A percentile compares a stretch with the other conserved stretches of the same genome.
Conservation (phyloP, 2,113 vertebrate species). For the Nothobranchius kuhntae region DNA sequence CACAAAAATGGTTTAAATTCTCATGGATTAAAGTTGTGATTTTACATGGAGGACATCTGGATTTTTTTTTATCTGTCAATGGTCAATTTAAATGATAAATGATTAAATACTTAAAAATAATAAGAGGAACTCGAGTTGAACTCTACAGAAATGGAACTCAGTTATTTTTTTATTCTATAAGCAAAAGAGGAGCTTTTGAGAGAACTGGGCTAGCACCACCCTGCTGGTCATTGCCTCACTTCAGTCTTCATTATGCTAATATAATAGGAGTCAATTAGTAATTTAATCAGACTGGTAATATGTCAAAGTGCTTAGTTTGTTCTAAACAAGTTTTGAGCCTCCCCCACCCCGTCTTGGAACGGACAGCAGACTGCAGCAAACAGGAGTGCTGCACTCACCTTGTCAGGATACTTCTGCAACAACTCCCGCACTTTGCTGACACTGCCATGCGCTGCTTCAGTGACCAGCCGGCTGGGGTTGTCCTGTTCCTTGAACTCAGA, state of each 20-base stretch:
- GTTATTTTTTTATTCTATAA: too few relatives aligned
- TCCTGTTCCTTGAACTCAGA: conserved; percentile 90
- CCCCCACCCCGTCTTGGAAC: conserved; percentile 26
- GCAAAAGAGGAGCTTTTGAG: too few relatives aligned
- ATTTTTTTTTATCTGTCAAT: too few relatives aligned
- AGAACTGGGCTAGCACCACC: not conserved
- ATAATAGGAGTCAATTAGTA: too few relatives aligned
- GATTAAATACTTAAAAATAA: too few relatives aligned
- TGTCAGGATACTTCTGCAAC: conserved; percentile 91
- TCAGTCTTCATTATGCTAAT: not conserved
- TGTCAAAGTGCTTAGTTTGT: not conserved
- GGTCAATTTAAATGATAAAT: too few relatives aligned
- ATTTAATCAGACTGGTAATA: not conserved
- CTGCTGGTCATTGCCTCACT: not conserved
- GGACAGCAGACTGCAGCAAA: conserved; percentile 50
- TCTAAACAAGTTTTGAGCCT: conserved; percentile 4
- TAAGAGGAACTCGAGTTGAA: not conserved
- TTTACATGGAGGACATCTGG: too few relatives aligned
- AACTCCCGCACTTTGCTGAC: conserved; percentile 85
- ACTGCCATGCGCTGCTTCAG: conserved; percentile 91
- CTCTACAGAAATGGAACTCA: not conserved
- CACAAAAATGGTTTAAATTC: too few relatives aligned
- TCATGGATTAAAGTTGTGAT: too few relatives aligned
- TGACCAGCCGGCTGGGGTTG: conserved; percentile 88
- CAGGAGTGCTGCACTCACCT: conserved; percentile 78